Conservation (phyloP, 2,113 vertebrate genomes). For the Paradoxurus hermaphroditus region DNA sequence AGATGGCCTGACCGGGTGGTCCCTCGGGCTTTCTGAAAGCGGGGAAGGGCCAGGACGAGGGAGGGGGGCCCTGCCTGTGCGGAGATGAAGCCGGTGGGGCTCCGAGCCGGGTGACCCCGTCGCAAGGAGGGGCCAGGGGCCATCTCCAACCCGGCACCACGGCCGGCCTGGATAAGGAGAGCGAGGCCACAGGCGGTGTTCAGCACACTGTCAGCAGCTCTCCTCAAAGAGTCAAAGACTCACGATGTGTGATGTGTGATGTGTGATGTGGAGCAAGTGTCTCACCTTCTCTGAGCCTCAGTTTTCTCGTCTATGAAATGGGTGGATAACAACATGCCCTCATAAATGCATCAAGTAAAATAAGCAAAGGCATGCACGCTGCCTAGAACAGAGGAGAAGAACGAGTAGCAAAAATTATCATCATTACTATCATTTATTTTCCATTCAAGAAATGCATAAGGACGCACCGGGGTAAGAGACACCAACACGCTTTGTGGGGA, state of each 20-base stretch:
- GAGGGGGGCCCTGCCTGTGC: background rate
- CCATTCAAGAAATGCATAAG: background rate
- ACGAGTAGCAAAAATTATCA: no score
- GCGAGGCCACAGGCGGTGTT: background rate
- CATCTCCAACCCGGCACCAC: background rate
- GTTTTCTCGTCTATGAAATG: background rate
- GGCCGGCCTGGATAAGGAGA: background rate
- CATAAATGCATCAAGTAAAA: background rate
- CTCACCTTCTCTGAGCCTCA: background rate
- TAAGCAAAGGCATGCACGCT: background rate
- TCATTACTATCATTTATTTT: background rate
- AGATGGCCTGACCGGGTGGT: background rate
- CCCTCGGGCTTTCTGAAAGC: background rate
- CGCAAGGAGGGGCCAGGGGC: background rate
- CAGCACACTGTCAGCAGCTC: no score
- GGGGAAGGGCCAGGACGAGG: background rate
- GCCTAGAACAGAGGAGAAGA: background rate
- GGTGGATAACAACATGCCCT: background rate
- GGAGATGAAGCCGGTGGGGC: background rate
- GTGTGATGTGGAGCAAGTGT: background rate
- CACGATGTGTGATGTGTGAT: no score
- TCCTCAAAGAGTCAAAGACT: background rate
- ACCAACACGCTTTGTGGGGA: background rate
- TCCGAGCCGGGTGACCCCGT: background rate
- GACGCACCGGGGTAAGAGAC: background rate